phyloP scores from a whole-genome alignment of 1,140 invertebrate genomes.

The Trichomalopsis sarcophagae region DNA sequence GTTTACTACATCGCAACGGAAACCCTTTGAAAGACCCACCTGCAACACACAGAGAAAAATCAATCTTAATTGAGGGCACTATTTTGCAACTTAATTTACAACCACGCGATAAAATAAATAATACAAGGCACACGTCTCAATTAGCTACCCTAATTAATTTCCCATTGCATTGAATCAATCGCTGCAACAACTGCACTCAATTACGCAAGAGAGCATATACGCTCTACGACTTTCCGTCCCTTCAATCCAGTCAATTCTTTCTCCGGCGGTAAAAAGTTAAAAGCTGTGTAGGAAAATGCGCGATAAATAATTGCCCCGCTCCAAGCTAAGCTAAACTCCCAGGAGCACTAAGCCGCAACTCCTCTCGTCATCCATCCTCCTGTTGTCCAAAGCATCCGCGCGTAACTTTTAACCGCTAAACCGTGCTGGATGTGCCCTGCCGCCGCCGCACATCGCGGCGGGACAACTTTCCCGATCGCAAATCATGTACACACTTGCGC shows the following conservation, averaged over 20 bases:
- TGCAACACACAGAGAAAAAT: not conserved
- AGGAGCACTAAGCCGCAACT: not conserved
- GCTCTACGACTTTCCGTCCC: not conserved
- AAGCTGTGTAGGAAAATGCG: not conserved
- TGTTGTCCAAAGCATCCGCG: not conserved
- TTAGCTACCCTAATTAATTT: not conserved
- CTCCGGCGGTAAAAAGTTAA: not conserved
- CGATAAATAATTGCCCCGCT: slow-evolving; percentile 1
- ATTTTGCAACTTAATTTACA: not conserved
- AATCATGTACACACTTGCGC: not conserved
- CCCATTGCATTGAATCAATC: not conserved
- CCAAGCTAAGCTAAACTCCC: not conserved
- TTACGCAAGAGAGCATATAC: not conserved
- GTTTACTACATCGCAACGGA: not conserved
- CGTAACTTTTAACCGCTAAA: not conserved
- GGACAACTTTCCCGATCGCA: not conserved
- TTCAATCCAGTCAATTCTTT: not conserved
- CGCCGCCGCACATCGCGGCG: not conserved
- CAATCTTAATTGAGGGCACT: not conserved
- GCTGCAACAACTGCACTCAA: not conserved
- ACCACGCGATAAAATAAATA: too few relatives aligned
- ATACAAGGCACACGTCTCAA: too few relatives aligned
- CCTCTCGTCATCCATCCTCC: not conserved
- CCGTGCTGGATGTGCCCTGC: not conserved
- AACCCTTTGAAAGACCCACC: not conserved